Evolutionary conservation across 2,113 vertebrate genomes (phyloP), one percentile per base, ranked within the genome.

Genomic region (Porphyrio hochstetteri): DNA sequence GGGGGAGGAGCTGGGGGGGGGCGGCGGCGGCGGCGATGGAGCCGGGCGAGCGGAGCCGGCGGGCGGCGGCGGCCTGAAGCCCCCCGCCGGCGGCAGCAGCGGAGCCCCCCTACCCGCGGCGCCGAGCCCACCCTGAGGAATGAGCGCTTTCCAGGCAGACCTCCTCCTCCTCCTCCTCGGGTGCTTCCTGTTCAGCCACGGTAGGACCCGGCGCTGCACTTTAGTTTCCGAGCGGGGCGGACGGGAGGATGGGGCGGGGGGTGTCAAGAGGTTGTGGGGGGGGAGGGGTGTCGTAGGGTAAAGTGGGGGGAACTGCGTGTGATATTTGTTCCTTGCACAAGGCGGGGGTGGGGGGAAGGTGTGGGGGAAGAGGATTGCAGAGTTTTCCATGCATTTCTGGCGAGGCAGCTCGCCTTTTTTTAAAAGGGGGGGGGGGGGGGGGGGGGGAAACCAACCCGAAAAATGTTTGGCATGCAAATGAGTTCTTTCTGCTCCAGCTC

Each of bases 171-270:
- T 94, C 20, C 64, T 98, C 71, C 77, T 97, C 91, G 96, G 95
- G 53, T 96, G 95, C 97, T 94, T 98, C 91, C 96, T 98, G 12
- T 96, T 98, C 97, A 94, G 97, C 94, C 97, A 97, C 97, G 98
- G 98, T 98, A 98, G 96, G 98, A 96, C 17, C 63, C 27, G 40
- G 42, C 64, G 80, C 56, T 16, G 80, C 70, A 31, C 25, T 42
- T 46, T 35, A 97, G 91, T 98, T 97, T 83, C 17, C 27, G 61
- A 81, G 74, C 80, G 81, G 95, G 96, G 95, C 83, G 83, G 55
- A 20, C 46, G 64, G 68, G 67, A n/a, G 75, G 33, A 56, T 42
- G 36, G 64, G 3, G 35, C 20, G 10, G 50, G 28, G 79, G 65
- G 25, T 53, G 28, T 46, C 28, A 17, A 31, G 5, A 42, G 52